A percentile compares a stretch with the other conserved stretches of the same genome.
These are phyloP conservation scores for Halocaridina rubra DNA, from an alignment of 2,888 invertebrate genomes.

Conservation along the genomic window DNA sequence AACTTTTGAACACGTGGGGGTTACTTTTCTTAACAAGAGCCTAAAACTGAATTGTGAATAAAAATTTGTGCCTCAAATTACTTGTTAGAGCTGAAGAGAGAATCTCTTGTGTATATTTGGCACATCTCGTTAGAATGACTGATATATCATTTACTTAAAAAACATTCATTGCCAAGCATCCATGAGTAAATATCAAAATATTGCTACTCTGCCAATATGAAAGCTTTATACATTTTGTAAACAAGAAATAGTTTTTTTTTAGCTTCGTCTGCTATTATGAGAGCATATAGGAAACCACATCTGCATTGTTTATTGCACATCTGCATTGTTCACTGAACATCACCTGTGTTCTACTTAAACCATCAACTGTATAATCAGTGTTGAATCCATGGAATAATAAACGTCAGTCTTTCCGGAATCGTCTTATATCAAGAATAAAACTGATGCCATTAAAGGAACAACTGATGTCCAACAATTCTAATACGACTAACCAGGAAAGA, in stretches of 20 bases:
- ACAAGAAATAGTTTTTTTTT: constrained; percentile 42
- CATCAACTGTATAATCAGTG: no score
- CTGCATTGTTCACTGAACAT: no score
- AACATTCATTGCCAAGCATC: constrained; percentile 16
- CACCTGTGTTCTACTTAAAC: not conserved
- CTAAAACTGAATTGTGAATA: constrained; percentile 15
- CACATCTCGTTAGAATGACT: no score
- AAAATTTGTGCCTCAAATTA: no score
- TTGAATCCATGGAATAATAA: no score
- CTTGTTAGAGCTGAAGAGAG: not conserved
- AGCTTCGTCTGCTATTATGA: constrained; percentile 33
- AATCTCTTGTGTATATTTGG: constrained; percentile 38
- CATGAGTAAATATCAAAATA: constrained; percentile 50
- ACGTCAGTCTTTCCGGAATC: no score
- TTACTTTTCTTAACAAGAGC: no score
- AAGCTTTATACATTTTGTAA: constrained; percentile 57
- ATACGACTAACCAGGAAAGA: no score
- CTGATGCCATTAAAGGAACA: no score
- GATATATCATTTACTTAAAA: not conserved
- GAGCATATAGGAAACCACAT: constrained; percentile 29
- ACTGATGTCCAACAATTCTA: no score
- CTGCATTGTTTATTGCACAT: constrained; percentile 29
- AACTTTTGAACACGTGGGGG: no score
- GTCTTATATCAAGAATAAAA: no score
- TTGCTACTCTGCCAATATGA: constrained; percentile 53